Evolutionary conservation across 2,113 vertebrate genomes (phyloP).

Genomic region (Lampris incognitus): DNA sequence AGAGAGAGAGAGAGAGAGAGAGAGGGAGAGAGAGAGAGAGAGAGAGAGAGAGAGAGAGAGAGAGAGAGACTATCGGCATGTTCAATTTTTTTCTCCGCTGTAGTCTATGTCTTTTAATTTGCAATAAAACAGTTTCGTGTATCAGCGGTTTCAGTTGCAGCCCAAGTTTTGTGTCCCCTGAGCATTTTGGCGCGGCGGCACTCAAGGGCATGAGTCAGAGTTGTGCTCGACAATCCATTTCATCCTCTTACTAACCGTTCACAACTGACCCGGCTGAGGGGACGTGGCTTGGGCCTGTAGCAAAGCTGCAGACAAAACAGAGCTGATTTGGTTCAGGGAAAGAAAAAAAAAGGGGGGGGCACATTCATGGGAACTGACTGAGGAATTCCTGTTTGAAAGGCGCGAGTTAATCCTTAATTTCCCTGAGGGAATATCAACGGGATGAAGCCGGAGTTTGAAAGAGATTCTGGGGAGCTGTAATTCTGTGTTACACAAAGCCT

Average conservation of each 20-base stretch:
- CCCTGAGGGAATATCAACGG: conserved; percentile 78
- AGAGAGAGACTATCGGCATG: conserved; percentile 17
- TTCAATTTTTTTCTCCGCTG: conserved; percentile 10
- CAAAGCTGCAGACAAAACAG: conserved; percentile 54
- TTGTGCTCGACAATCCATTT: conserved; percentile 67
- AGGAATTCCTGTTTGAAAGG: conserved; percentile 74
- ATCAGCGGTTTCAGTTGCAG: conserved; percentile 40
- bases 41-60: no score
- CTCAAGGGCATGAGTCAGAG: conserved; percentile 75
- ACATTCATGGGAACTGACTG: conserved; percentile 68
- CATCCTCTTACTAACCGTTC: conserved; percentile 78
- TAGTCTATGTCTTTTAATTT: conserved; percentile 11
- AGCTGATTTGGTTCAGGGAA: conserved; percentile 62
- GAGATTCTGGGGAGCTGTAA: conserved; percentile 64
- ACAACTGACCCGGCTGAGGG: conserved; percentile 50
- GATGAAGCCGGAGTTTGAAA: conserved; percentile 67
- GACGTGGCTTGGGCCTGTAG: conserved; percentile 54
- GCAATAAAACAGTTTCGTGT: conserved; percentile 29
- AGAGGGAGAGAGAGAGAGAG: no score
- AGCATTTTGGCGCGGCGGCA: conserved; percentile 59
- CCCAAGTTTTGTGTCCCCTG: conserved; percentile 54
- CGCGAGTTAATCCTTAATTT: conserved; percentile 81
- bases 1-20: conserved; percentile 5
- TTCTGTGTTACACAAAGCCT: conserved; percentile 61
- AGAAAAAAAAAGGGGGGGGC: conserved; percentile 24